Percentiles rank a stretch among this genome's conserved stretches.
Evolutionary conservation across 2,113 vertebrate species (phyloP).

Genomic region (Delphinapterus leucas): DNA sequence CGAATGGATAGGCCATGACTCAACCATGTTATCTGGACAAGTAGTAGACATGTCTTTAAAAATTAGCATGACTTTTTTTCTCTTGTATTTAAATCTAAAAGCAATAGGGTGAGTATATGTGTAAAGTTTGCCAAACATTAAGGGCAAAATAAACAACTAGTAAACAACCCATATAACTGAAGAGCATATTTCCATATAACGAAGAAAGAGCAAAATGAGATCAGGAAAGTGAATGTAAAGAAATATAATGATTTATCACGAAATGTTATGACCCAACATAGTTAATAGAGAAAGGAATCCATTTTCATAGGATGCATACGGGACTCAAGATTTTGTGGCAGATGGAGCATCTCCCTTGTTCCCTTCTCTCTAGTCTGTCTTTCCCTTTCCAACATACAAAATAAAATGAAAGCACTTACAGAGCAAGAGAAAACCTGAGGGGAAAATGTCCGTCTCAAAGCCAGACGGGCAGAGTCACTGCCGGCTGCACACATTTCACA

Average conservation of each 20-base stretch:
- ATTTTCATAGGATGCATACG: background rate
- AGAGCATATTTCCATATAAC: background rate
- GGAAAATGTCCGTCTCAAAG: background rate
- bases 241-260: background rate
- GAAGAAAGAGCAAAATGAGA: background rate
- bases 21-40: background rate
- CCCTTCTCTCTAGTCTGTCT: background rate
- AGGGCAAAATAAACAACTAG: background rate
- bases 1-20: background rate
- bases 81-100: background rate
- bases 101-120: background rate
- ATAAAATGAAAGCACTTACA: background rate
- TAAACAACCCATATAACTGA: background rate
- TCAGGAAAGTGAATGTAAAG: background rate
- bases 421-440: background rate
- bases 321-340: background rate
- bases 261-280: background rate
- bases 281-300: background rate
- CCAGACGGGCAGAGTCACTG: background rate
- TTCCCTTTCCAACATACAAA: background rate
- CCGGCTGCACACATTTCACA: background rate
- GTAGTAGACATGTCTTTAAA: background rate
- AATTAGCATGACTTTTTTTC: background rate
- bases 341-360: background rate
- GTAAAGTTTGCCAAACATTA: background rate